phyloP scores from a whole-genome alignment of 2,113 vertebrate genomes.

The Australoheros scitulus region DNA sequence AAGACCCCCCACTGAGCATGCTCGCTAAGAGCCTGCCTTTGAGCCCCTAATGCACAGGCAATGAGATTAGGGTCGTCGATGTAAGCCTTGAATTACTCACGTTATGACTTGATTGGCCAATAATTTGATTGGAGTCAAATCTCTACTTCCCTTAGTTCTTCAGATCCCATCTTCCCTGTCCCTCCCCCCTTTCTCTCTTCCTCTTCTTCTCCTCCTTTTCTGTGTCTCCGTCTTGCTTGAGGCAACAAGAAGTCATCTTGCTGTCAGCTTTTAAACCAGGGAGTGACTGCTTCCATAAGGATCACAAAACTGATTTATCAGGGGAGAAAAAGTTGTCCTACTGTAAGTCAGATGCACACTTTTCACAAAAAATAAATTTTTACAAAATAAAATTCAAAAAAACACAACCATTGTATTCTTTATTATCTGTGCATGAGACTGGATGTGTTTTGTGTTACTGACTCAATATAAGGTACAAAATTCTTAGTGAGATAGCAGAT shows the following conservation, averaged over 20 bases:
- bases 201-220: not conserved
- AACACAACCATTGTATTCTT: slow-evolving; percentile 22
- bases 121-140: slow-evolving; percentile 94
- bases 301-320: slow-evolving; percentile 52
- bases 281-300: slow-evolving; percentile 58
- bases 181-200: not conserved
- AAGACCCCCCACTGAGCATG: slow-evolving; percentile 61
- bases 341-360: slow-evolving; percentile 17
- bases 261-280: slow-evolving; percentile 53
- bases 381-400: not conserved
- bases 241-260: slow-evolving; percentile 54
- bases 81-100: slow-evolving; percentile 90
- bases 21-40: slow-evolving; percentile 79
- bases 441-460: not conserved
- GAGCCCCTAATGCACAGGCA: slow-evolving; percentile 86
- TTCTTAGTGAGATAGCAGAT: not conserved
- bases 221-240: slow-evolving; percentile 23
- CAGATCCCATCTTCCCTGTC: slow-evolving; percentile 49
- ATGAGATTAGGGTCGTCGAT: slow-evolving; percentile 88
- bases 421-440: not conserved
- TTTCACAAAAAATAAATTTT: not conserved
- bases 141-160: slow-evolving; percentile 78
- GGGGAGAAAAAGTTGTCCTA: slow-evolving; percentile 6
- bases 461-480: not conserved
- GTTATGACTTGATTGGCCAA: slow-evolving; percentile 89